Evolutionary conservation across 2,113 vertebrate genomes (phyloP), one percentile per base, ranked within the genome.

Genomic region (Tautogolabrus adspersus): DNA sequence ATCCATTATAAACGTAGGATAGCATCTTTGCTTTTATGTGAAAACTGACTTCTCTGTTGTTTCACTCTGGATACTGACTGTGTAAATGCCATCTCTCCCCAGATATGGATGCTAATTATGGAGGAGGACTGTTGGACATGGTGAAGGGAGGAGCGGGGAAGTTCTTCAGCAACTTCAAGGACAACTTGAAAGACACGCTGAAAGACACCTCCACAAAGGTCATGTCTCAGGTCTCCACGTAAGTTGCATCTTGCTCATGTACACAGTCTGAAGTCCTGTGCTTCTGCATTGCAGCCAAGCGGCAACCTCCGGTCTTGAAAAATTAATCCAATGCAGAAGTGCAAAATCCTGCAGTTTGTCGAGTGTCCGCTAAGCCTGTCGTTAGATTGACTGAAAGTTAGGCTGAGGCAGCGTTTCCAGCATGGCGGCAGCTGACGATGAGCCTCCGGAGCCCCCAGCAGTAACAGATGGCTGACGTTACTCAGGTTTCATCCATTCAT

Each of bases 201-300:
- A 99, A 98, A 71, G 98, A 99, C 88, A 99, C 98, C 1, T 99
- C 98, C 84, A 97, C 96, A 54, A 97, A 99, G 93, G 98, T 99
- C 80, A 98, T 99, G 95, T 96, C 98, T 42, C 98, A 98, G 86
- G 98, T 99, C 37, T 93, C 97, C 93, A 99, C 97, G 98, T 99
- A 94, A 68, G 87, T 94, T n/a, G 55, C 26, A 0, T 2, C 47
- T 44, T 4, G 16, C 3, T 52, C 79, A 22, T 56, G 5, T 10
- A 34, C 47, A 51, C 51, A 40, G 9, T 42, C 3, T 23, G 5
- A 10, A 23, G 8, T 22, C 0, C 15, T 57, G 18, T 6, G 6
- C 13, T 40, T n/a, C 8, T 23, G 58, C 13, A 6, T 3, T 34
- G 26, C 26, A 26, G 26, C 26, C 26, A 26, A 26, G 26, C 26